A percentile compares a stretch with the other conserved stretches of the same genome.
Conservation (phyloP, 2,888 invertebrate species). For the Steinernema carpocapsae region DNA sequence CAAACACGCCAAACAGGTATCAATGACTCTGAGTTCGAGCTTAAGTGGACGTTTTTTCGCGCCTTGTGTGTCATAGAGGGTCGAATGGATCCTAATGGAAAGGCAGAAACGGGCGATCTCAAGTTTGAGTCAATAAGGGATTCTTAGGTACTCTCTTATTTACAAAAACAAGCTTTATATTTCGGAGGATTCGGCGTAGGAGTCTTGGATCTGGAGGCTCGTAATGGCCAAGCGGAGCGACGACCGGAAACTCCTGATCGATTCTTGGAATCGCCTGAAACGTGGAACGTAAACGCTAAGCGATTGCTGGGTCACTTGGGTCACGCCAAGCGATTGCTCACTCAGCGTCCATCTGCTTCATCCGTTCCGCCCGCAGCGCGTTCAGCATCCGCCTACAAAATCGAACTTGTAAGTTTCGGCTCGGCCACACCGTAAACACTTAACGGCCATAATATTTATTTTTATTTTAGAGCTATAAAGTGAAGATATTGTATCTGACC, state of each 20-base stretch:
- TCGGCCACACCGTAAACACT: too few relatives aligned
- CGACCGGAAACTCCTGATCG: constrained; percentile 54
- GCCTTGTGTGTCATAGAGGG: neutral
- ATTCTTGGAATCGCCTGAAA: constrained; percentile 56
- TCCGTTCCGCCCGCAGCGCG: constrained; percentile 48
- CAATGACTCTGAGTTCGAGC: neutral
- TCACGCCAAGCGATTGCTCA: constrained; percentile 28
- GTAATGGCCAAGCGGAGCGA: constrained; percentile 59
- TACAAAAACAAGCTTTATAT: constrained; percentile 18
- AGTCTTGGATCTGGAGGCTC: constrained; percentile 49
- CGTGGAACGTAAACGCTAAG: neutral
- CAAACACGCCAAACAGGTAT: constrained; percentile 26
- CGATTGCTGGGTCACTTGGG: too few relatives aligned
- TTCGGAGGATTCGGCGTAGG: constrained; percentile 23
- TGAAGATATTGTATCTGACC: too few relatives aligned
- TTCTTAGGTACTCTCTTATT: constrained; percentile 18
- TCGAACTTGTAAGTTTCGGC: too few relatives aligned
- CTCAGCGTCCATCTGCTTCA: constrained; percentile 46
- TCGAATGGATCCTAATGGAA: neutral
- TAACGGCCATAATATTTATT: too few relatives aligned
- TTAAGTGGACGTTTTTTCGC: neutral
- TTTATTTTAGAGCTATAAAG: too few relatives aligned
- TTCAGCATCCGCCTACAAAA: constrained; percentile 43
- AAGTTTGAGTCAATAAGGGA: neutral
- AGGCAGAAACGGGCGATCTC: neutral